A percentile compares a stretch with the other conserved stretches of the same genome.
These are phyloP conservation scores for Leiothrix lutea DNA, from an alignment of 2,113 vertebrate species.

Conservation along the genomic window DNA sequence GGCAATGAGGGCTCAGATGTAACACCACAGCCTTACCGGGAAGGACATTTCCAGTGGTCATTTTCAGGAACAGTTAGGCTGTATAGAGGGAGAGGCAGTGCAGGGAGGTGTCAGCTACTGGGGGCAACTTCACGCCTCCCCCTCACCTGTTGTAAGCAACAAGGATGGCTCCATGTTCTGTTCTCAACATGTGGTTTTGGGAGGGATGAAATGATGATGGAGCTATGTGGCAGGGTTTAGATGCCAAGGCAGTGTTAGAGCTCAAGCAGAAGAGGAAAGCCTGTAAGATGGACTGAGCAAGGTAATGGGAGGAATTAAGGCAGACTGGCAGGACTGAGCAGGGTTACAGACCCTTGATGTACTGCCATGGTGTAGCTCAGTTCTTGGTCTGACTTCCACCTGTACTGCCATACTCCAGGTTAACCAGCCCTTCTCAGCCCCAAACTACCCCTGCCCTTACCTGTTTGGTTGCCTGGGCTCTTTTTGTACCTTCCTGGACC, in stretches of 20 bases:
- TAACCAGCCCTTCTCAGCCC: not conserved
- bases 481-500: conserved; percentile 68
- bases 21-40: not conserved
- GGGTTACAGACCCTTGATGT: not conserved
- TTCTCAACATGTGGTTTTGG: not conserved
- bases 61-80: not conserved
- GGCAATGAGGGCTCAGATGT: rapidly evolving
- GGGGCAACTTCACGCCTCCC: not conserved
- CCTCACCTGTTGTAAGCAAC: not conserved
- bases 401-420: not conserved
- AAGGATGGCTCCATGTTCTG: not conserved
- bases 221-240: not conserved
- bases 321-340: not conserved
- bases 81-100: not conserved
- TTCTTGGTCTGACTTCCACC: not conserved
- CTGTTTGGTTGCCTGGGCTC: conserved; percentile 75
- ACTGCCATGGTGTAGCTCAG: not conserved
- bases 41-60: not conserved
- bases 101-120: not conserved
- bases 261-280: not conserved
- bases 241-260: not conserved
- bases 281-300: not conserved
- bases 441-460: conserved; percentile 45
- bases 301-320: not conserved
- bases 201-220: not conserved